Conservation (phyloP, 37 sponge, comb jelly and placozoan species). For the Haliclona indistincta region DNA sequence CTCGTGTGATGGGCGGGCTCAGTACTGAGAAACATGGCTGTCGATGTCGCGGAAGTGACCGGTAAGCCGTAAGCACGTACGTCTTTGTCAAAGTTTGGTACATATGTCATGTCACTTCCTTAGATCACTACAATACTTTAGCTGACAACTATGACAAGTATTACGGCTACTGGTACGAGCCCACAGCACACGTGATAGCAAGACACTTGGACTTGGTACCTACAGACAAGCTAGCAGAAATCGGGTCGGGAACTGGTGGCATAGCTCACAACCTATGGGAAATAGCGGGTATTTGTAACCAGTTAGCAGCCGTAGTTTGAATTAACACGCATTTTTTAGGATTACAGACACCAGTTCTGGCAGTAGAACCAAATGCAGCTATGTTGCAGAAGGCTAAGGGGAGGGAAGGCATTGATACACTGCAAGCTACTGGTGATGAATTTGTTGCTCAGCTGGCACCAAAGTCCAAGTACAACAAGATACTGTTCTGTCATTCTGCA, state of each 20-base stretch:
- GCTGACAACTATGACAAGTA: conserved; percentile 11
- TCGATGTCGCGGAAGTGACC: too few species aligned
- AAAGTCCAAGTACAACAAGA: not conserved
- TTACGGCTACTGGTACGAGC: not conserved
- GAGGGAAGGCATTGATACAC: not conserved
- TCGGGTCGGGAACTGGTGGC: conserved; percentile 14
- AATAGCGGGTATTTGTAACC: conserved; percentile 3
- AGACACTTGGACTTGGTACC: conserved; percentile 4
- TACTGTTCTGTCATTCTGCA: not conserved
- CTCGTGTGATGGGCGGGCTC: too few species aligned
- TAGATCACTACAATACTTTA: conserved; percentile 12
- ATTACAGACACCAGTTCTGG: conserved; percentile 2
- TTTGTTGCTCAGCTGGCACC: not conserved
- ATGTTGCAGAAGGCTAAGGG: not conserved
- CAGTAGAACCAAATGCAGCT: not conserved
- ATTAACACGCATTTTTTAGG: not conserved
- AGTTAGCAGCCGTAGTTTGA: not conserved
- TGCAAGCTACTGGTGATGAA: not conserved
- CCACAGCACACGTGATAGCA: not conserved
- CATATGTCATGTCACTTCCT: too few species aligned
- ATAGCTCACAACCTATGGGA: not conserved
- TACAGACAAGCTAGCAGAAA: conserved; percentile 1
- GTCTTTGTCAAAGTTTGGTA: too few species aligned
- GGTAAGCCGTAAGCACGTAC: too few species aligned
- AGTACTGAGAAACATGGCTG: too few species aligned